Evolutionary conservation across 2,888 invertebrate species (phyloP), one percentile per base, ranked within the genome.

Genomic region (Agonum fuliginosum): DNA sequence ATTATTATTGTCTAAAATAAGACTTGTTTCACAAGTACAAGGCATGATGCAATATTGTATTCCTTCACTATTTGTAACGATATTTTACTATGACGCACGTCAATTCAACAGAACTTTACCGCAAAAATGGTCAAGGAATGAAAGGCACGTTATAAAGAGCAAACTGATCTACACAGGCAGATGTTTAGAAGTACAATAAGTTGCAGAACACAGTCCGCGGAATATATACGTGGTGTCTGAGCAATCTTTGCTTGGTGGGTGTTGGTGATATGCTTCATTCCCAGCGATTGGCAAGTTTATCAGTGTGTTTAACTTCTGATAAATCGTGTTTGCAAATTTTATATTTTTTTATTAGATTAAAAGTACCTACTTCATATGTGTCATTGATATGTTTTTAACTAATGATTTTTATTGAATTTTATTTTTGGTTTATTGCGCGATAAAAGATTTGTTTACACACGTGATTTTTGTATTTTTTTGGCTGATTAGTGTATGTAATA

Each of bases 11-110:
- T 69, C 69, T 20, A 46, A 22, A 41, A 12, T 67, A n/a, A 22
- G 3, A 67, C 20, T 46, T n/a, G 24, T 58, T 22, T 41, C 69
- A 24, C 69, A 69, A 17, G 43, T 69, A 8, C 69, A 69, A 8
- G 69, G 69, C 69, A 69, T 69, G 24, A 67, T 67, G 67, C 19
- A 37, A 67, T 20, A 65, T 65, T 65, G 6, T 14, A 17, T 10
- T 17, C 37, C 5, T 41, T 22, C 27, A 27, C 37, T 67, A 22
- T 20, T 67, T 22, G 0, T 12, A 17, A 41, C n/a, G 12, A 14
- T 10, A 46, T 3, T 69, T 24, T 46, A 4, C 0, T 20, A 34
- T 10, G 20, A 24, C 69, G 27, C 58, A 62, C 27, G 58, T 17
- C 30, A 24, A 54, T 67, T 34, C 67, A 37, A 41, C 27, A 14